Percentiles rank a stretch among this genome's conserved stretches.
Evolutionary conservation across 2,113 vertebrate species (phyloP).

Genomic region (pig (Sus scrofa)): DNA sequence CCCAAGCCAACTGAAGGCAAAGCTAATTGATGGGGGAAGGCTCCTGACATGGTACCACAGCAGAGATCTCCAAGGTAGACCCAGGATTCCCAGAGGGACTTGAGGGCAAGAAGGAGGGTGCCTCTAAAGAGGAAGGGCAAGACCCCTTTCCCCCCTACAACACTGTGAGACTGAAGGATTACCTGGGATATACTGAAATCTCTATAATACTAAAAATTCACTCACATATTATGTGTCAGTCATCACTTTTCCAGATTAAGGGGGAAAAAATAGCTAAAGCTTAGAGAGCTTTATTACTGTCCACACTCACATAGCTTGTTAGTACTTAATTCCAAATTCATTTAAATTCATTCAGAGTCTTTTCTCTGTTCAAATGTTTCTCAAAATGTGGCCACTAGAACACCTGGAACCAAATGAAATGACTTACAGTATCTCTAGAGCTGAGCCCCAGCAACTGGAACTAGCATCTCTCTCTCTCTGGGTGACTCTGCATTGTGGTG

Average conservation of each 20-base stretch:
- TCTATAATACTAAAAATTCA: background rate
- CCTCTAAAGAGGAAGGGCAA: background rate
- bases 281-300: background rate
- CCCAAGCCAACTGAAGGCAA: too few relatives aligned
- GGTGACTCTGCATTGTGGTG: fast-evolving
- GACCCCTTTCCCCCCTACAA: background rate
- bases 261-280: background rate
- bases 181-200: too few relatives aligned
- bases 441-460: background rate
- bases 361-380: background rate
- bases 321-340: background rate
- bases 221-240: too few relatives aligned
- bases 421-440: background rate
- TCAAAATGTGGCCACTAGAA: background rate
- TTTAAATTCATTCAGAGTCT: background rate
- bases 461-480: background rate
- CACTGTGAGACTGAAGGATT: background rate
- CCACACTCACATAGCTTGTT: background rate
- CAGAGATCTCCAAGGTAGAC: too few relatives aligned
- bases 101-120: too few relatives aligned
- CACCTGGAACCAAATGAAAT: background rate
- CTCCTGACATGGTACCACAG: too few relatives aligned
- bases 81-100: background rate
- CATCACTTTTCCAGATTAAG: background rate
- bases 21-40: too few relatives aligned